Evolutionary conservation across 2,888 invertebrate genomes (phyloP), one percentile per base, ranked within the genome.

Genomic region (Hirtodrosophila alboralis): DNA sequence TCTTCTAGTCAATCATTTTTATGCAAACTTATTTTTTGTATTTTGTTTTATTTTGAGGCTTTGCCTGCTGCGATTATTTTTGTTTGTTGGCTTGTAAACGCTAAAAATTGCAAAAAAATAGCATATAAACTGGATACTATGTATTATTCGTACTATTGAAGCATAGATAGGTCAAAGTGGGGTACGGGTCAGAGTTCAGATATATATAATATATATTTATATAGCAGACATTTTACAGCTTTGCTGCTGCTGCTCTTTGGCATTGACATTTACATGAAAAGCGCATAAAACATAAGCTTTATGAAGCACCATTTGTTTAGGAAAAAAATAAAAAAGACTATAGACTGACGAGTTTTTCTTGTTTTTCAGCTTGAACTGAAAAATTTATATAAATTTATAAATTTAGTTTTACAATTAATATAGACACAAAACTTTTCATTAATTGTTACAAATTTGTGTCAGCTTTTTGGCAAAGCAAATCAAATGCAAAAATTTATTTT

Each of bases 81-180:
- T 72, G 67, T 16, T 51, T 54, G 34, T 66, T 68, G 71, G 58
- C 51, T 58, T 70, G 67, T 70, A 71, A 67, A 63, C 36, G 63
- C 31, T 12, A 12, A 23, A 54, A 62, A 49, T 37, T 41, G 40
- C 2, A 40, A 44, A 54, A 31, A 47, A 12, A 7, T n/a, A 18
- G 13, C 12, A 8, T 28, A 49, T 48, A 10, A 53, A 52, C 31
- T 48, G 16, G 12, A 18, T 10, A 12, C 21, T 12, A 37, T 31
- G 48, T 21, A 38, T 13, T 41, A 16, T 12, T 30, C n/a, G 12
- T 31, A 47, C 33, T 16, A 6, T 3, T 16, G 10, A 37, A 27
- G 27, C 10, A 23, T 2, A 1, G 14, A 37, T 8, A 23, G 40
- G 21, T 48, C 33, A 57, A 41, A 27, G 12, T 12, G 16, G 13